These are phyloP conservation scores for Synchiropus splendidus DNA, from an alignment of 2,113 vertebrate genomes.

Conservation along the genomic window DNA sequence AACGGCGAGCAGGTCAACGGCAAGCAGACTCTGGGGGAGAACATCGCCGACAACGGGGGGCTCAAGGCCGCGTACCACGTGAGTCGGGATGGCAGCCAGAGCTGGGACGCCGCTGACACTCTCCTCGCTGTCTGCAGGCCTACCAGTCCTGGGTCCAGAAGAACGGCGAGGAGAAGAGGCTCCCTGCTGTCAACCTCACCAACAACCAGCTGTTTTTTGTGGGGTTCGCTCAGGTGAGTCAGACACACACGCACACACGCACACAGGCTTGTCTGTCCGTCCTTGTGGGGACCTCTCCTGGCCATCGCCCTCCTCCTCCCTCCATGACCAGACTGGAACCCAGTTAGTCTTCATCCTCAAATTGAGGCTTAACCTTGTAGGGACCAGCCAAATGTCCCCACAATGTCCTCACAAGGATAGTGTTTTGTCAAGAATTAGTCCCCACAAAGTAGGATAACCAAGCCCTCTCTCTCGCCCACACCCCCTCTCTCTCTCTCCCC, in stretches of 20 bases:
- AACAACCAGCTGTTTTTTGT: conserved; percentile 97
- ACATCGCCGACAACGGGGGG: conserved; percentile 92
- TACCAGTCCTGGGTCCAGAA: conserved; percentile 80
- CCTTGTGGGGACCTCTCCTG: too few species aligned
- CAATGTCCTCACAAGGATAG: too few species aligned
- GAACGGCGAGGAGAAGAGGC: conserved; percentile 79
- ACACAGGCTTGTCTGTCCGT: too few species aligned
- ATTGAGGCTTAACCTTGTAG: too few species aligned
- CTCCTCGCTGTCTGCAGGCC: conserved; percentile 61
- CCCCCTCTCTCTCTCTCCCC: too few species aligned
- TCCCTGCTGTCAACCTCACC: conserved; percentile 86
- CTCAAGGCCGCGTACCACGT: conserved; percentile 93
- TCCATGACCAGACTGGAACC: too few species aligned
- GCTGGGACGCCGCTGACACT: neutral
- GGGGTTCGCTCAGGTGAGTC: conserved; percentile 88
- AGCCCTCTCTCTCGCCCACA: too few species aligned
- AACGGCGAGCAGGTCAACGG: conserved; percentile 88
- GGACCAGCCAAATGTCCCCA: too few species aligned
- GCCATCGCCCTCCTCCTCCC: too few species aligned
- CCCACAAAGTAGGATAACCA: too few species aligned
- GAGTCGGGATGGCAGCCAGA: neutral
- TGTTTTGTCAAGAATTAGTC: too few species aligned
- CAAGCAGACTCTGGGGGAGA: conserved; percentile 89
- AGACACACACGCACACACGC: neutral
- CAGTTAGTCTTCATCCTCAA: too few species aligned